These are phyloP conservation scores for Adelognathus sp. DNA, from an alignment of 2,888 invertebrate species.

Conservation along the genomic window DNA sequence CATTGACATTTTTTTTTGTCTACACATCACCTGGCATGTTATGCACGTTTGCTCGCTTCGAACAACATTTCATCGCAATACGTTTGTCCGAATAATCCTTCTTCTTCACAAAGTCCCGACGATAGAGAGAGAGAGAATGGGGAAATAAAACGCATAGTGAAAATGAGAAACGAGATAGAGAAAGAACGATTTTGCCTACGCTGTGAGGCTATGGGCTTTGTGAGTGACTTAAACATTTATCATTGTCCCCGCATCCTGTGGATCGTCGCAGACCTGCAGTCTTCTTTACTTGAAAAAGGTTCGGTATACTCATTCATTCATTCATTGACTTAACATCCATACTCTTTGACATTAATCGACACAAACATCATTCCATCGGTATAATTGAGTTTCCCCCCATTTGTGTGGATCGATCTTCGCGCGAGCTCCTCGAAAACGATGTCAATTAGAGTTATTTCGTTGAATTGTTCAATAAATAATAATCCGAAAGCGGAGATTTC, in stretches of 20 bases:
- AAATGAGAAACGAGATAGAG: not conserved
- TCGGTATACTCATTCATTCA: conserved; percentile 71
- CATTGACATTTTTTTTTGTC: conserved; percentile 16
- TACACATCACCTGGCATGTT: conserved; percentile 45
- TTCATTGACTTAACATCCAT: conserved; percentile 53
- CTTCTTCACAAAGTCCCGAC: conserved; percentile 37
- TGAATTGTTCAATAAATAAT: conserved; percentile 17
- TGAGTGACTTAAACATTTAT: conserved; percentile 69
- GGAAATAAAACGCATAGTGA: not conserved
- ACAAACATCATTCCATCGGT: not conserved
- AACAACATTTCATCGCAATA: not conserved
- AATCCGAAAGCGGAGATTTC: conserved; percentile 16
- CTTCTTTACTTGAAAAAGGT: conserved; percentile 81
- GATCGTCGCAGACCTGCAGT: conserved; percentile 81
- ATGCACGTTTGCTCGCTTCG: conserved; percentile 41
- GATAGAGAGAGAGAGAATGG: conserved; percentile 18
- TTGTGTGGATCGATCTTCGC: conserved; percentile 34
- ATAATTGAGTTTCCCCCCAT: conserved; percentile 1
- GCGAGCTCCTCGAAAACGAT: conserved; percentile 42
- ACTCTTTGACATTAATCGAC: conserved; percentile 48
- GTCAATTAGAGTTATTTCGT: conserved; percentile 50
- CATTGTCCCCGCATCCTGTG: conserved; percentile 75
- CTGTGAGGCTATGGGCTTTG: conserved; percentile 79
- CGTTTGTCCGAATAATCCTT: conserved; percentile 27
- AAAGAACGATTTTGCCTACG: conserved; percentile 47